These are phyloP conservation scores for Sturnira hondurensis DNA, from an alignment of 2,113 vertebrate species.

Conservation along the genomic window DNA sequence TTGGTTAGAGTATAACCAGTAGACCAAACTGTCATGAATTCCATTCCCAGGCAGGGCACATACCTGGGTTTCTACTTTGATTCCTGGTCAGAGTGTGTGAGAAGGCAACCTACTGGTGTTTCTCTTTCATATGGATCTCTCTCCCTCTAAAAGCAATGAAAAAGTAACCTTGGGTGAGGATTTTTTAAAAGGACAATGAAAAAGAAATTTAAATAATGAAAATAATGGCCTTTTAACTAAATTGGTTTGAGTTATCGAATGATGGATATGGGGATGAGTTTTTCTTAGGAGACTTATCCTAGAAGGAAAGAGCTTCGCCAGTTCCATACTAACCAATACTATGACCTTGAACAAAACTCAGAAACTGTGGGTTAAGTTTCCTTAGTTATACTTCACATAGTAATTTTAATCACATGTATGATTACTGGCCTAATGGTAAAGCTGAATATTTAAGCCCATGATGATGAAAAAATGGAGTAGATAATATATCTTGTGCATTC, in stretches of 20 bases:
- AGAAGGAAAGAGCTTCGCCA: not conserved
- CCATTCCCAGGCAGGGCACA: too few relatives aligned
- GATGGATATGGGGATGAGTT: not conserved
- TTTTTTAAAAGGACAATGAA: not conserved
- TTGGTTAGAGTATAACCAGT: too few relatives aligned
- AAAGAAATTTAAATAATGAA: not conserved
- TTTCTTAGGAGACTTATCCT: not conserved
- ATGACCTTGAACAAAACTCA: not conserved
- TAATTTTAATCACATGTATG: not conserved
- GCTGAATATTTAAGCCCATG: not conserved
- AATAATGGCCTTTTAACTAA: not conserved
- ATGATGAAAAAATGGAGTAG: not conserved
- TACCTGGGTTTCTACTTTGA: too few relatives aligned
- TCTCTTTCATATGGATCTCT: too few relatives aligned
- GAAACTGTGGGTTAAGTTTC: not conserved
- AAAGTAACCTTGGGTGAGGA: too few relatives aligned
- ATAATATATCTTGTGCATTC: not conserved
- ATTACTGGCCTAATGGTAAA: not conserved
- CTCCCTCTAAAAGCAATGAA: too few relatives aligned
- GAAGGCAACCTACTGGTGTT: too few relatives aligned
- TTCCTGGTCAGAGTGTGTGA: too few relatives aligned
- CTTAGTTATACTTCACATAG: not conserved
- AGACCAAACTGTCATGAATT: too few relatives aligned
- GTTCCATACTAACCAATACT: not conserved
- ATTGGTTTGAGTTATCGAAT: not conserved